These are phyloP conservation scores for Eupsittula cactorum DNA, from an alignment of 2,113 vertebrate genomes.

Conservation along the genomic window DNA sequence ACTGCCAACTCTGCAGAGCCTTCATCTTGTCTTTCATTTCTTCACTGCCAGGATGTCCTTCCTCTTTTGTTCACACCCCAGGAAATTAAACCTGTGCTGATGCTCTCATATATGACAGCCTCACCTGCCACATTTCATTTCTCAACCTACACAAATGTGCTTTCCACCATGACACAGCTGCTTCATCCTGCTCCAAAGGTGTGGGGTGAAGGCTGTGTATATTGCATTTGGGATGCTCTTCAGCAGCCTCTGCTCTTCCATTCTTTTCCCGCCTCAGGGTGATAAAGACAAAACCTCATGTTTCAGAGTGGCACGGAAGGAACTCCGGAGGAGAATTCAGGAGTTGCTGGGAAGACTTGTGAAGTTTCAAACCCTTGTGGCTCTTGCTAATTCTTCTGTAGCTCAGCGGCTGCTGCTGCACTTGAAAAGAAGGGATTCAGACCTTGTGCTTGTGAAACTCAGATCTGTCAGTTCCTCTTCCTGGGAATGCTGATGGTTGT, in stretches of 20 bases:
- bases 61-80: background rate
- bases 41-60: background rate
- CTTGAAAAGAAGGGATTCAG: background rate
- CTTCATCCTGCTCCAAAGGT: too few relatives aligned
- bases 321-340: background rate
- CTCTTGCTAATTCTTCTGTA: background rate
- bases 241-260: background rate
- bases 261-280: background rate
- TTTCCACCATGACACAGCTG: too few relatives aligned
- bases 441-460: background rate
- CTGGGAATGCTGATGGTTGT: slow-evolving; percentile 63
- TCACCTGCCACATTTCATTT: too few relatives aligned
- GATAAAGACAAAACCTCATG: background rate
- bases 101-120: background rate
- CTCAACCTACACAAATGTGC: too few relatives aligned
- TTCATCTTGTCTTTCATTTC: background rate
- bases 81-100: background rate
- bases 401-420: background rate
- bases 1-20: background rate
- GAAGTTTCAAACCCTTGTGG: background rate
- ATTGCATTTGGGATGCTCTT: background rate
- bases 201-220: too few relatives aligned
- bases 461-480: background rate
- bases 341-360: background rate
- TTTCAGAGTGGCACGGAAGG: background rate